Percentiles rank a stretch among this genome's conserved stretches.
Evolutionary conservation across 2,797 vertebrate genomes (phyloP).

Genomic region (Luscinia megarhynchos): DNA sequence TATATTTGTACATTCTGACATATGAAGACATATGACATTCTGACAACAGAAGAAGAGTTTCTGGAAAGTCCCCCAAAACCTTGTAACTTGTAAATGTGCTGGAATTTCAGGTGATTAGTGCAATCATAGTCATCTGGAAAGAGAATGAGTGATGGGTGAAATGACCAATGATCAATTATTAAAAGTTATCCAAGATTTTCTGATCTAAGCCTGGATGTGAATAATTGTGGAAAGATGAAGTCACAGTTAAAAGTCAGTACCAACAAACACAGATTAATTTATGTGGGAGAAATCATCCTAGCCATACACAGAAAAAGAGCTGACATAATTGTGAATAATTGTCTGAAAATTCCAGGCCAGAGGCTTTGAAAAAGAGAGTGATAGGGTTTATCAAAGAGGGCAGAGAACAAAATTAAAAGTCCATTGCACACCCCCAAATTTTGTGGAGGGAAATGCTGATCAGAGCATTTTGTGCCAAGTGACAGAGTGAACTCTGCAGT

Average conservation of each 20-base stretch:
- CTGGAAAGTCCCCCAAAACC: not conserved
- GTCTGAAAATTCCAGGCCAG: not conserved
- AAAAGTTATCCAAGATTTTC: not conserved
- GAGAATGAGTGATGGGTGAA: not conserved
- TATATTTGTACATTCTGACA: not conserved
- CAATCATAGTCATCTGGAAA: not conserved
- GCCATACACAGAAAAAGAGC: not conserved
- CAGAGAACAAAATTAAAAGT: not conserved
- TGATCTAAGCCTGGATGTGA: not conserved
- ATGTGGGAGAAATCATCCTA: not conserved
- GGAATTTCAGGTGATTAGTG: not conserved
- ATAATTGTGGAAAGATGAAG: not conserved
- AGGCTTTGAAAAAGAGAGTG: not conserved
- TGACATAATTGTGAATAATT: not conserved
- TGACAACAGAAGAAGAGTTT: not conserved
- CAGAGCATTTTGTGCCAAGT: not conserved
- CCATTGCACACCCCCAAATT: not conserved
- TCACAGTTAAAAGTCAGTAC: not conserved
- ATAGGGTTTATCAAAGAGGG: not conserved
- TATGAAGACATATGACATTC: no score
- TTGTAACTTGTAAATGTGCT: not conserved
- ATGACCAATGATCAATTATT: not conserved
- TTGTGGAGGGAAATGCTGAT: not conserved
- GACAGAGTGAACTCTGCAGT: not conserved
- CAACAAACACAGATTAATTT: not conserved